Base-by-base conservation (phyloP, 2,888 invertebrate species). In the Allacma fusca region DNA sequence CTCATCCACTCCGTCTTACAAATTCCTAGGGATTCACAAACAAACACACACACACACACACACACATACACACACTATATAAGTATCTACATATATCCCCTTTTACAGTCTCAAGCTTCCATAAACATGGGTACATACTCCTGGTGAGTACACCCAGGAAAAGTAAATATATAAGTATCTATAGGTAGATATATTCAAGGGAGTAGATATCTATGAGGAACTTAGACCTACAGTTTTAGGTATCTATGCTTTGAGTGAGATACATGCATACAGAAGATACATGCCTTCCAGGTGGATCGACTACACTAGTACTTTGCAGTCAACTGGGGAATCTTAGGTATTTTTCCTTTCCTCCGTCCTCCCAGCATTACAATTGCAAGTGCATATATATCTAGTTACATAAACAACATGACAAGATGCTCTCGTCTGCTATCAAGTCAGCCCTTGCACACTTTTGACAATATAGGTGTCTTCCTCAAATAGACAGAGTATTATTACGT, bases 251-350 rank as follows among this genome's bases (percentile, higher is more conserved):
- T 16, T 50, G 7, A 13, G 19, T 12, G 1, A 19, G 50, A 21
- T 67, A 67, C 34, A 28, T 34, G 67, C 34, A 29, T 19, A 9
- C 19, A 24, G n/a, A 64, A 16, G 7, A 64, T 24, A 64, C 16
- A 69, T 43, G 69, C 29, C 69, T 69, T 69, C 16, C 43, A 69
- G 69, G 40, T 40, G 43, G 43, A 43, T 69, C 69, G n/a, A n/a
- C n/a, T n/a, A n/a, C n/a, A n/a, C n/a, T n/a, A n/a, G n/a, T 69
- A 69, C 69, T 69, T 69, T 69, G 69, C 69, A 69, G 69, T 69
- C 69, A 69, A 43, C 69, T 43, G 13, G 69, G 69, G 69, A 69
- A 16, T 69, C 44, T 29, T 23, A 40, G 16, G 69, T 23, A 69
- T 43, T 69, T 69, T 23, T 13, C 23, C 29, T 16, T 23, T 43